Evolutionary conservation across 2,113 vertebrate species (phyloP).

Genomic region (Stomatorhinus ivindoensis): DNA sequence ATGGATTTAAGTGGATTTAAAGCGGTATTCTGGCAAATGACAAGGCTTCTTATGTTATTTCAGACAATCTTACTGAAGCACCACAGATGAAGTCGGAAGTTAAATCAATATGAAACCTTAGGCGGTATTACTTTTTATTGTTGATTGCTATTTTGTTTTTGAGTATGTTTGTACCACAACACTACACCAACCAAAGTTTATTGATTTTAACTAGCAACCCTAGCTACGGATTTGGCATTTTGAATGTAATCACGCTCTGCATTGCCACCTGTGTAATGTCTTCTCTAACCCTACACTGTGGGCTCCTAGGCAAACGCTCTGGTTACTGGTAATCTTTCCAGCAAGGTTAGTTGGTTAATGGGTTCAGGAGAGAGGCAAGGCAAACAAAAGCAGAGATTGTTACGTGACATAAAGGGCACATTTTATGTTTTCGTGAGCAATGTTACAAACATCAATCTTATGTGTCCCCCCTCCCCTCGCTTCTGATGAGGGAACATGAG

Average conservation of each 20-base stretch:
- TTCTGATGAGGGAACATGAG: not conserved
- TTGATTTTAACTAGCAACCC: not conserved
- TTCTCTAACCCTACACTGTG: not conserved
- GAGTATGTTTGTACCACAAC: not conserved
- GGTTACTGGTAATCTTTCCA: not conserved
- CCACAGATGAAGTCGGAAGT: not conserved
- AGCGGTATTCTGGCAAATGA: not conserved
- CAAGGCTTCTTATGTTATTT: not conserved
- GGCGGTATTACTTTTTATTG: not conserved
- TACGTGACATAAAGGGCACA: not conserved
- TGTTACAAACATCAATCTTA: conserved; percentile 4
- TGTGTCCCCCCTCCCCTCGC: not conserved
- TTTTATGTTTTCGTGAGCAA: conserved; percentile 2
- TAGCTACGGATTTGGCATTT: not conserved
- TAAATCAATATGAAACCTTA: not conserved
- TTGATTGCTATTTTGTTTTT: not conserved
- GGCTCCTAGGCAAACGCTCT: not conserved
- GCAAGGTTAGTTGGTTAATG: not conserved
- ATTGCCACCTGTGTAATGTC: not conserved
- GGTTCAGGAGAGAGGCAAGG: not conserved
- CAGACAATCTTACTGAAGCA: not conserved
- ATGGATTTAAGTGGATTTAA: conserved; percentile 4
- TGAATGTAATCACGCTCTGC: not conserved
- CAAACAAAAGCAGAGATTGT: not conserved
- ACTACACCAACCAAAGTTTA: not conserved